phyloP scores from a whole-genome alignment of 2,797 vertebrate species.

The Takifugu rubripes region DNA sequence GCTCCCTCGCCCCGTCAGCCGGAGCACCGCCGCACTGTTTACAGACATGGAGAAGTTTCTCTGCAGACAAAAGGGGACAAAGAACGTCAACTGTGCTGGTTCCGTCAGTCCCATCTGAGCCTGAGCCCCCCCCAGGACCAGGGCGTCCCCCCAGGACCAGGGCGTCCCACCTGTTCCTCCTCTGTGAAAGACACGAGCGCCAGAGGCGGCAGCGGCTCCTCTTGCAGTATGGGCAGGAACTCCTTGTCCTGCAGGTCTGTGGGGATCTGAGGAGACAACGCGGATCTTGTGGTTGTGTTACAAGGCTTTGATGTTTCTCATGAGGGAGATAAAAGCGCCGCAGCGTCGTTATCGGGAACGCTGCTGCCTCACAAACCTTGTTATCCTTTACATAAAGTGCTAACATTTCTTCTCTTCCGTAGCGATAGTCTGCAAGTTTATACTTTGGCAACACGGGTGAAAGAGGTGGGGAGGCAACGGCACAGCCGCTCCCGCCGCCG shows the following conservation, averaged over 20 bases:
- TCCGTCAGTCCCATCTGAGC: neutral
- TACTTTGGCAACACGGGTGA: constrained; percentile 98
- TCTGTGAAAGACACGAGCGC: constrained; percentile 98
- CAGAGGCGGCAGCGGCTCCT: constrained; percentile 93
- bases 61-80: constrained; percentile 70
- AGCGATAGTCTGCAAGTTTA: constrained; percentile 99
- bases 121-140: neutral
- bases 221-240: constrained; percentile 96
- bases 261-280: constrained; percentile 80
- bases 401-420: constrained; percentile 99
- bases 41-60: constrained; percentile 99
- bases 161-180: constrained; percentile 91
- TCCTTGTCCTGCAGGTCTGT: constrained; percentile 97
- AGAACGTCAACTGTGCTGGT: neutral
- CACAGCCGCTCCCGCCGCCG: constrained; percentile 65
- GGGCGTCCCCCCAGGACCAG: constrained; percentile 16
- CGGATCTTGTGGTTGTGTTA: too few relatives aligned
- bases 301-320: too few relatives aligned
- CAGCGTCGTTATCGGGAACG: too few relatives aligned
- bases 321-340: too few relatives aligned
- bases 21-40: constrained; percentile 95
- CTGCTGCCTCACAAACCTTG: constrained; percentile 79
- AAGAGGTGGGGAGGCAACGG: constrained; percentile 91
- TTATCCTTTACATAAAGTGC: constrained; percentile 99
- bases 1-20: constrained; percentile 90